Evolutionary conservation across 1,140 invertebrate species (phyloP), one percentile per base, ranked within the genome.

Genomic region (Papilio aristodemus): DNA sequence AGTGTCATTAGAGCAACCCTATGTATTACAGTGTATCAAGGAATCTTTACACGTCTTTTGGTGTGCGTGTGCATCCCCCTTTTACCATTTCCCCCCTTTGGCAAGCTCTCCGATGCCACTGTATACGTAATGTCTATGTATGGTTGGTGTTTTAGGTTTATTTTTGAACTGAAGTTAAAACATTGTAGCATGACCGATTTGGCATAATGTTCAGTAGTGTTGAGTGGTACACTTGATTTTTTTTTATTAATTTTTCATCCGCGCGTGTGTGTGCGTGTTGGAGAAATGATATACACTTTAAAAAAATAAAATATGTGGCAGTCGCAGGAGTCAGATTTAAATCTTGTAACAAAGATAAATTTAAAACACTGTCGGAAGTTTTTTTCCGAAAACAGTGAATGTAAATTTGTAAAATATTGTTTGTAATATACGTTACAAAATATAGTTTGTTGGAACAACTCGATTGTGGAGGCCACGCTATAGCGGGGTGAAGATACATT

Each of bases 101-200:
- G 79, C 79, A 80, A 68, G 71, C 70, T 71, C 76, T 74, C 78
- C 71, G 67, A 67, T 59, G 32, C 60, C 71, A 59, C 32, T 60
- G 67, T 71, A 71, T 70, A 71, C 68, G 50, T 75, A 67, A 63
- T 43, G 63, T 57, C 6, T 67, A 46, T 46, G 43, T 62, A 68
- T 62, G 37, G 43, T 19, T 57, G 54, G 37, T 32, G 36, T 66
- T 57, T 19, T 69, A 54, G 36, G 69, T 73, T 63, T 68, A 74
- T 67, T 67, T 57, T 57, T 46, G 63, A 68, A 57, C 22, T 43
- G 22, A 69, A 69, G 17, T 80, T 83, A 78, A 83, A 83, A 72
- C 77, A 71, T 70, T 71, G 58, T 54, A 68, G 57, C 60, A 67
- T 80, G 75, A 79, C 78, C 80, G 80, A 83, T 77, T 80, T 83